Evolutionary conservation across 2,113 vertebrate species (phyloP).

Genomic region (Pungitius pungitius): DNA sequence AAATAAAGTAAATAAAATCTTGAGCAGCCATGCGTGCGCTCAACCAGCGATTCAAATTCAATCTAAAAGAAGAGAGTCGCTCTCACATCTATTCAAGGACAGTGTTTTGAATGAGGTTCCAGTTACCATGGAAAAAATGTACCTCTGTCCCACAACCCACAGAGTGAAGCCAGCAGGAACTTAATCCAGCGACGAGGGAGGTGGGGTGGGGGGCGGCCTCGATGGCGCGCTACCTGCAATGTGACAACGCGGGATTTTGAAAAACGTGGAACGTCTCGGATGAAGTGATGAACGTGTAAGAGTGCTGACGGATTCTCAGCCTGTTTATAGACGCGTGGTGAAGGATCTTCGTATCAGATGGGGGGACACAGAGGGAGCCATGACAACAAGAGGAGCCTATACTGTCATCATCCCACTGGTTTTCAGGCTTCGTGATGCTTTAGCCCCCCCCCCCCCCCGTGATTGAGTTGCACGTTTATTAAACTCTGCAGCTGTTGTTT

Average conservation of each 20-base stretch:
- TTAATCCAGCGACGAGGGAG: slow-evolving; percentile 42
- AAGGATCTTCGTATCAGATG: not conserved
- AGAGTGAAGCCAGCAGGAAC: slow-evolving; percentile 62
- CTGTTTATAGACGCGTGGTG: not conserved
- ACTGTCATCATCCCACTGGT: slow-evolving; percentile 63
- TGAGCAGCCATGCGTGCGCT: slow-evolving; percentile 6
- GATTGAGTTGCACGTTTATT: slow-evolving; percentile 71
- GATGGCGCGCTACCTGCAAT: not conserved
- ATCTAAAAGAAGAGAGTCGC: slow-evolving; percentile 62
- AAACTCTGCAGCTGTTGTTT: slow-evolving; percentile 84
- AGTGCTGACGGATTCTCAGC: not conserved
- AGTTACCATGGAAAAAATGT: slow-evolving; percentile 76
- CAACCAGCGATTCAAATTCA: slow-evolving; percentile 58
- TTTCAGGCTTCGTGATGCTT: slow-evolving; percentile 65
- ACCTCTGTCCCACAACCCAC: slow-evolving; percentile 64
- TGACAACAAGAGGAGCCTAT: slow-evolving; percentile 40
- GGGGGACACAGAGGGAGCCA: slow-evolving; percentile 8
- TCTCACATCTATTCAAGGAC: slow-evolving; percentile 73
- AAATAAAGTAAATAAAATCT: slow-evolving; percentile 43
- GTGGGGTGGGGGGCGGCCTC: too few species aligned
- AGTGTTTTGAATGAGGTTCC: slow-evolving; percentile 65
- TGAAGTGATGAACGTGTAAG: slow-evolving; percentile 10
- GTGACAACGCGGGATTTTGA: not conserved
- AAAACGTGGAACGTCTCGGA: not conserved
- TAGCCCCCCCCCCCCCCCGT: slow-evolving; percentile 45